Percentiles rank a stretch among this genome's conserved stretches.
These are phyloP conservation scores for Drosophila sproati DNA, from an alignment of 1,140 invertebrate species.

Conservation along the genomic window DNA sequence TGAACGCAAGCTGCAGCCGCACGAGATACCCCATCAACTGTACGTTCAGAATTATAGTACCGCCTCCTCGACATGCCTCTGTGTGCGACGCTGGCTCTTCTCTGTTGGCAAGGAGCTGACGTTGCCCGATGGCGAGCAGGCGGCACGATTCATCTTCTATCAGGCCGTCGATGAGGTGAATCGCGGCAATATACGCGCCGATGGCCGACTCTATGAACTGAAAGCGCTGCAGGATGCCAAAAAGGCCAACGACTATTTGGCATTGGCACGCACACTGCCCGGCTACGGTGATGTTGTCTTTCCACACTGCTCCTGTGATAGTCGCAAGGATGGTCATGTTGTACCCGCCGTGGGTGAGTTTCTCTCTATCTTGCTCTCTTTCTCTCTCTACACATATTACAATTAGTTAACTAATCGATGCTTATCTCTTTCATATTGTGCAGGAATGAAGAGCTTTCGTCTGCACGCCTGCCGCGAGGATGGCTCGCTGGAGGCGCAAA, in stretches of 20 bases:
- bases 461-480: constrained; percentile 95
- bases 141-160: constrained; percentile 91
- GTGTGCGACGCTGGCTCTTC: constrained; percentile 97
- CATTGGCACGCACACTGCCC: constrained; percentile 92
- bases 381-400: neutral
- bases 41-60: constrained; percentile 99
- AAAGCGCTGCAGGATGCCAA: constrained; percentile 96
- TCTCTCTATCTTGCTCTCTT: neutral
- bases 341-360: constrained; percentile 90
- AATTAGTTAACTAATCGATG: neutral
- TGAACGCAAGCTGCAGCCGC: constrained; percentile 96
- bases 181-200: constrained; percentile 94
- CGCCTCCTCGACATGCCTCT: constrained; percentile 98
- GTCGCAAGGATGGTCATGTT: constrained; percentile 95
- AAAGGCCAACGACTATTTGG: constrained; percentile 95
- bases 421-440: neutral
- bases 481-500: constrained; percentile 93
- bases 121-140: constrained; percentile 87
- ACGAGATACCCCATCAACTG: constrained; percentile 98
- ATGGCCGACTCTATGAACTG: constrained; percentile 96
- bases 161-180: constrained; percentile 98
- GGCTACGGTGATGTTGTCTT: constrained; percentile 97
- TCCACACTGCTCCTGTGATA: constrained; percentile 97
- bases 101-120: constrained; percentile 90
- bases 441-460: constrained; percentile 89